These are phyloP conservation scores for Columba livia DNA, from an alignment of 2,113 vertebrate species.

Conservation along the genomic window DNA sequence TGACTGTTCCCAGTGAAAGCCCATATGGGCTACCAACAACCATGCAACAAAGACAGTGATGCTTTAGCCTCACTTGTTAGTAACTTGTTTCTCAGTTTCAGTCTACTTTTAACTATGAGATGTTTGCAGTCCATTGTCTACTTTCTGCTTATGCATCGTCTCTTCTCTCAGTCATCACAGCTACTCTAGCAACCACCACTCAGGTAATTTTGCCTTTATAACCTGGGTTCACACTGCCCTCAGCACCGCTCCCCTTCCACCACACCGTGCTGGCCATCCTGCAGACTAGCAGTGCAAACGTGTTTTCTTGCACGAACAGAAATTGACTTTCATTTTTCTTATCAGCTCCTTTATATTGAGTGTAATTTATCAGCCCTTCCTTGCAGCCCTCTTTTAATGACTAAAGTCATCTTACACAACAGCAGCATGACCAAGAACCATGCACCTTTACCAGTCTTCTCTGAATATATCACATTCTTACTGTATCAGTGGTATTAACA, in stretches of 20 bases:
- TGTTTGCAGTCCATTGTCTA: background rate
- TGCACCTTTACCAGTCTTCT: background rate
- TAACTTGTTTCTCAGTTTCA: background rate
- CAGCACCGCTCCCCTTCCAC: background rate
- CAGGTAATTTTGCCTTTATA: background rate
- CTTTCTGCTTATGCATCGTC: background rate
- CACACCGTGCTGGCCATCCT: accelerated
- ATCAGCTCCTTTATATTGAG: background rate
- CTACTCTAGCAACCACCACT: background rate
- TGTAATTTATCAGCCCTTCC: background rate
- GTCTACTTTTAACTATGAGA: background rate
- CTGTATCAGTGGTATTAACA: background rate
- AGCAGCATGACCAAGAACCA: background rate
- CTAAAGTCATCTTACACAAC: background rate
- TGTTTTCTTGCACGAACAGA: background rate
- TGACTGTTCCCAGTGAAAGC: constrained; percentile 3
- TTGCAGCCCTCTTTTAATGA: background rate
- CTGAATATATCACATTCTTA: background rate
- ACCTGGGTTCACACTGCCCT: background rate
- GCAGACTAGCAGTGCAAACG: background rate
- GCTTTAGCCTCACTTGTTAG: background rate
- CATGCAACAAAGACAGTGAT: background rate
- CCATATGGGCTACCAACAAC: constrained; percentile 15
- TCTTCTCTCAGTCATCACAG: background rate
- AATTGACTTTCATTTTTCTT: background rate